Conservation (phyloP, 2,113 vertebrate species). For the Dromas ardeola region DNA sequence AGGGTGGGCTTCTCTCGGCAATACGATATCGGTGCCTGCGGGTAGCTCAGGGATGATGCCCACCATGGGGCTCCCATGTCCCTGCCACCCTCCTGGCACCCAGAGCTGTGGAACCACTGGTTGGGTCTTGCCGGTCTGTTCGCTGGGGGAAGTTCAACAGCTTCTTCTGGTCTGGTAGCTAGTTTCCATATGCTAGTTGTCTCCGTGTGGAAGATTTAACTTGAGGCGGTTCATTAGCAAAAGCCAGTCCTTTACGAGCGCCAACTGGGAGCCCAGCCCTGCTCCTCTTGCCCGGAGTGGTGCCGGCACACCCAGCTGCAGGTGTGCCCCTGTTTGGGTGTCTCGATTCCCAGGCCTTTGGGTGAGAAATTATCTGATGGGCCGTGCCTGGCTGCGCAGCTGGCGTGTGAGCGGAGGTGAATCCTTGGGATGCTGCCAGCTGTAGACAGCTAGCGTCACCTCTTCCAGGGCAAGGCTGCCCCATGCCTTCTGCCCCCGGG, state of each 20-base stretch:
- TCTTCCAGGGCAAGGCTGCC: background rate
- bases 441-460: background rate
- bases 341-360: background rate
- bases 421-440: background rate
- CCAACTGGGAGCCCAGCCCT: background rate
- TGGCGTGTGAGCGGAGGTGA: rapidly evolving
- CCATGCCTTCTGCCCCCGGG: rapidly evolving
- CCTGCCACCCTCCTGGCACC: rapidly evolving
- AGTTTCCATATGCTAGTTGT: background rate
- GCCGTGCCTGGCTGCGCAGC: rapidly evolving
- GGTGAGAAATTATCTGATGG: background rate
- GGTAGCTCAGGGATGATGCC: background rate
- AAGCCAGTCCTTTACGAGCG: background rate
- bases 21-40: rapidly evolving
- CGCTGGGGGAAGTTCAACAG: background rate
- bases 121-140: background rate
- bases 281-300: background rate
- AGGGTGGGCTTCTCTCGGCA: rapidly evolving
- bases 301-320: background rate
- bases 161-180: background rate
- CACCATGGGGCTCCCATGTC: rapidly evolving
- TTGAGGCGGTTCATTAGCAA: conserved; percentile 14
- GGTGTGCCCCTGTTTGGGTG: background rate
- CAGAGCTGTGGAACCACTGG: rapidly evolving
- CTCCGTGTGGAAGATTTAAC: background rate